Percentiles rank a stretch among this genome's conserved stretches.
phyloP scores from a whole-genome alignment of 2,888 invertebrate genomes.

The Coleophora flavipennella region DNA sequence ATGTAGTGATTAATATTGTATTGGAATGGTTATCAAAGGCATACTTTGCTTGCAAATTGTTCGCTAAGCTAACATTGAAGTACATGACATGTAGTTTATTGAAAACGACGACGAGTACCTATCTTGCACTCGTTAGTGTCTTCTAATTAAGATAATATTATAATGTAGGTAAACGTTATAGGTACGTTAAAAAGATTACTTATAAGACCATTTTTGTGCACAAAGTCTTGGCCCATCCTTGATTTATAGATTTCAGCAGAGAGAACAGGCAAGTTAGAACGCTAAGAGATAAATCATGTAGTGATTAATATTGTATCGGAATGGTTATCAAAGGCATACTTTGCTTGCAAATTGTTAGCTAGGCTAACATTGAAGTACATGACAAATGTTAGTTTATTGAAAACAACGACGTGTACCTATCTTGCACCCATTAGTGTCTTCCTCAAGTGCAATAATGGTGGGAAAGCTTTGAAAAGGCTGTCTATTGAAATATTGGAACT shows the following conservation, averaged over 20 bases:
- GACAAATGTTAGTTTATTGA: conserved; percentile 26
- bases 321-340: conserved; percentile 45
- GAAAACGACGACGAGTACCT: conserved; percentile 4
- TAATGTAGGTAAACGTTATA: too few relatives aligned
- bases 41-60: conserved; percentile 56
- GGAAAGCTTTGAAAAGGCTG: neutral
- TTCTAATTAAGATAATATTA: too few relatives aligned
- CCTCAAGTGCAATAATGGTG: neutral
- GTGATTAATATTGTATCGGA: conserved; percentile 49
- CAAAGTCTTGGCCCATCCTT: conserved; percentile 17
- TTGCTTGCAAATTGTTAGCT: conserved; percentile 51
- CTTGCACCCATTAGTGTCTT: neutral
- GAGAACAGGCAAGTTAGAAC: conserved; percentile 47
- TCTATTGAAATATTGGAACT: too few relatives aligned
- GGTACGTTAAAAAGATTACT: too few relatives aligned
- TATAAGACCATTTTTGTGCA: neutral
- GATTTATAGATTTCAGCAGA: conserved; percentile 45
- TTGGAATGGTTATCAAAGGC: conserved; percentile 38
- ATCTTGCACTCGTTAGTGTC: neutral
- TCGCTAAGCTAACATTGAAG: conserved; percentile 17
- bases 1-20: conserved; percentile 49
- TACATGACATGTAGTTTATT: conserved; percentile 25
- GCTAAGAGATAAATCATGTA: conserved; percentile 57
- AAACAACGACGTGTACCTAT: conserved; percentile 3
- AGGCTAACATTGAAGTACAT: conserved; percentile 17